Percentiles rank a stretch among this genome's conserved stretches.
Evolutionary conservation across 1,140 invertebrate species (phyloP).

Genomic region (Drosophila bifasciata): DNA sequence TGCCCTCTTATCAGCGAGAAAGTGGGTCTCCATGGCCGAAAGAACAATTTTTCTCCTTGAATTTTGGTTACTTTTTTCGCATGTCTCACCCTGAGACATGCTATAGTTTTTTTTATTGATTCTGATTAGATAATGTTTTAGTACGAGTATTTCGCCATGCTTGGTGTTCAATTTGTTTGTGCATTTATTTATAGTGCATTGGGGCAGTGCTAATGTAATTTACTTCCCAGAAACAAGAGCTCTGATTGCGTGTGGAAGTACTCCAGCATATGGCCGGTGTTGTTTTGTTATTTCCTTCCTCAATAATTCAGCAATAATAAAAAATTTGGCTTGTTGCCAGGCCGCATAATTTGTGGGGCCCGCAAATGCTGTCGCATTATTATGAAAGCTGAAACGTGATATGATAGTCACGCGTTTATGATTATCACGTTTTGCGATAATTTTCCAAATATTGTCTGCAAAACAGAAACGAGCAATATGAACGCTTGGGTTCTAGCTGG

Average conservation of each 20-base stretch:
- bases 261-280: constrained; percentile 27
- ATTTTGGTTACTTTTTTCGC: constrained; percentile 18
- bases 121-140: constrained; percentile 26
- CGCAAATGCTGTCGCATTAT: neutral
- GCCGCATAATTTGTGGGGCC: constrained; percentile 7
- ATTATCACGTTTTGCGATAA: constrained; percentile 61
- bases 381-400: constrained; percentile 52
- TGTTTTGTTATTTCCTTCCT: constrained; percentile 6
- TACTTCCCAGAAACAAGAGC: neutral
- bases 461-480: neutral
- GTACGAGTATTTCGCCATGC: constrained; percentile 10
- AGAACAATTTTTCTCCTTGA: constrained; percentile 3
- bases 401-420: constrained; percentile 49
- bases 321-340: constrained; percentile 39
- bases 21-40: constrained; percentile 28
- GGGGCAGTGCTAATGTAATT: neutral
- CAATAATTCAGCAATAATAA: constrained; percentile 7
- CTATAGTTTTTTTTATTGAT: constrained; percentile 1
- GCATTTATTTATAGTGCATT: constrained; percentile 14
- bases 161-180: constrained; percentile 8
- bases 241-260: neutral
- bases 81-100: neutral
- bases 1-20: constrained; percentile 12
- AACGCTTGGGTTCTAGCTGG: neutral
- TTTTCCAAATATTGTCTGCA: constrained; percentile 1